These are phyloP conservation scores for Globodera ellingtonae DNA, from an alignment of 1,140 invertebrate species.

Conservation along the genomic window DNA sequence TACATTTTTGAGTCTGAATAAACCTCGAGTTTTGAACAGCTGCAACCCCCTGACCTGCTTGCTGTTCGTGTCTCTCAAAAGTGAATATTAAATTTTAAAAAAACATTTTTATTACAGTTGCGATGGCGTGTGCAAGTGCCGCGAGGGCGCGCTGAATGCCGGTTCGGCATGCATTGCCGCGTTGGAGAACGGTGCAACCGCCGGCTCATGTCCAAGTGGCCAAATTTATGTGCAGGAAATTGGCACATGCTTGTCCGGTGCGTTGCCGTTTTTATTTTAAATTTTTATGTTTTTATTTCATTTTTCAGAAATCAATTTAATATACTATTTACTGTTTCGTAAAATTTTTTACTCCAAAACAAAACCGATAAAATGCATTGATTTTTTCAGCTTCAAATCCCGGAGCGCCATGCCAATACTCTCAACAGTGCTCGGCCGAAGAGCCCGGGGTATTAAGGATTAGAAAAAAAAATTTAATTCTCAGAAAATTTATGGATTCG, in stretches of 20 bases:
- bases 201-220: conserved; percentile 46
- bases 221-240: conserved; percentile 59
- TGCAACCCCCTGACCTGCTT: too few relatives aligned
- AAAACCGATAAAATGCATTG: not conserved
- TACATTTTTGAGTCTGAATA: too few relatives aligned
- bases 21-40: too few relatives aligned
- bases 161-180: conserved; percentile 60
- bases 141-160: conserved; percentile 61
- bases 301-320: not conserved
- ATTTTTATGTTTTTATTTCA: not conserved
- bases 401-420: conserved; percentile 62
- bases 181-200: conserved; percentile 19
- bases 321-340: not conserved
- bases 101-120: conserved; percentile 25
- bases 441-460: conserved; percentile 44
- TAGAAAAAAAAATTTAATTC: too few relatives aligned
- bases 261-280: conserved; percentile 21
- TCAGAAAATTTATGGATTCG: too few relatives aligned
- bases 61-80: too few relatives aligned
- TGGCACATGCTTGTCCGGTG: conserved; percentile 60
- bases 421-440: conserved; percentile 55
- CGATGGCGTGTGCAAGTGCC: conserved; percentile 62
- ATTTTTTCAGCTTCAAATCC: conserved; percentile 53
- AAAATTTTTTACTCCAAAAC: not conserved
- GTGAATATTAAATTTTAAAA: not conserved